phyloP scores from a whole-genome alignment of 2,797 vertebrate genomes.

The Megalops cyprinoides region DNA sequence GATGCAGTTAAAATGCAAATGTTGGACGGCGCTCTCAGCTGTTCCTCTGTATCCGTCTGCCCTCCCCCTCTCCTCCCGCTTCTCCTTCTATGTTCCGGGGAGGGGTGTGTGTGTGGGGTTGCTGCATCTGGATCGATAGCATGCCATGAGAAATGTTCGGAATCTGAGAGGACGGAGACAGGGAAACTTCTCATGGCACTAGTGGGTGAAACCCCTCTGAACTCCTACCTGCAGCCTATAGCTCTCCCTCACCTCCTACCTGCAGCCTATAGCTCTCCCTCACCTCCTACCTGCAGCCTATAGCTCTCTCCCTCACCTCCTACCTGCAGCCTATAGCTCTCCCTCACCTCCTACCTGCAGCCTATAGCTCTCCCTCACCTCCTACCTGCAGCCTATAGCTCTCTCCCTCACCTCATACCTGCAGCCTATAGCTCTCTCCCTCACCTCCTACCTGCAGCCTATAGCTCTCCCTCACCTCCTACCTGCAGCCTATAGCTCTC shows the following conservation, averaged over 20 bases:
- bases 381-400: too few relatives aligned
- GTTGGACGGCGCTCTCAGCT: background rate
- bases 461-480: background rate
- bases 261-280: too few relatives aligned
- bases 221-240: background rate
- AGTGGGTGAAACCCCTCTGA: background rate
- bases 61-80: background rate
- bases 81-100: background rate
- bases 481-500: background rate
- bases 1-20: slow-evolving; percentile 55
- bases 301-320: background rate
- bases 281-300: background rate
- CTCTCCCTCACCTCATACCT: background rate
- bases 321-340: background rate
- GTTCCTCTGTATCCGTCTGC: background rate
- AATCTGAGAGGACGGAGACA: slow-evolving; percentile 6
- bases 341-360: background rate
- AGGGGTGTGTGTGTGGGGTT: background rate
- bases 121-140: slow-evolving; percentile 18
- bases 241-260: background rate
- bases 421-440: background rate
- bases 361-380: background rate
- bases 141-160: slow-evolving; percentile 18
- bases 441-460: background rate
- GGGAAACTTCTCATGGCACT: background rate